A percentile compares a stretch with the other conserved stretches of the same genome.
phyloP scores from a whole-genome alignment of 2,113 vertebrate genomes.

The Vicugna pacos region DNA sequence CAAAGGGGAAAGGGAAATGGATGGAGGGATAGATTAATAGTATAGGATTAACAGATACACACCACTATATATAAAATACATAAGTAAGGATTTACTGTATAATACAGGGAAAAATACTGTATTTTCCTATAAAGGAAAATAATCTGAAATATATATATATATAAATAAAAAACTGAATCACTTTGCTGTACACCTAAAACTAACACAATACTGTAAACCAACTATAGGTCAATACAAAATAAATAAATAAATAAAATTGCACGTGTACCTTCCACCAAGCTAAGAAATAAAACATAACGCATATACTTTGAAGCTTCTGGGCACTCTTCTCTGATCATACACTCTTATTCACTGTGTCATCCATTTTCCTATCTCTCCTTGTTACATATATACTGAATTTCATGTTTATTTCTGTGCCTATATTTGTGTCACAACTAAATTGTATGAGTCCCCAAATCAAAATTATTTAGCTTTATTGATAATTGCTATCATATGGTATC shows the following conservation, averaged over 20 bases:
- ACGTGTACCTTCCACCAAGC: background rate
- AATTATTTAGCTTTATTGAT: slow-evolving; percentile 13
- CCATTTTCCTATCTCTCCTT: background rate
- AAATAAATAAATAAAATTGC: background rate
- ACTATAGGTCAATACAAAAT: background rate
- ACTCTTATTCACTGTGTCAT: background rate
- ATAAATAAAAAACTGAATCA: background rate
- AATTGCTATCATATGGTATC: background rate
- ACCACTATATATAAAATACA: background rate
- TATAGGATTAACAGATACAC: background rate
- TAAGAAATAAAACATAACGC: slow-evolving; percentile 15
- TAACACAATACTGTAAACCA: background rate
- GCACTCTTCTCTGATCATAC: background rate
- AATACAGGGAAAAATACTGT: background rate
- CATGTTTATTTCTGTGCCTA: background rate
- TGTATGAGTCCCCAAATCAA: background rate
- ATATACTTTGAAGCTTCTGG: background rate
- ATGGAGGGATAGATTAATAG: background rate
- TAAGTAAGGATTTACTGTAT: background rate
- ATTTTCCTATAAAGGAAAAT: background rate
- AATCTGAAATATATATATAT: background rate
- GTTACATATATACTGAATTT: background rate
- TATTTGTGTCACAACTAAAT: background rate
- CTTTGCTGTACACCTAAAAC: background rate
- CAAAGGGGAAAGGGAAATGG: background rate